Evolutionary conservation across 2,888 invertebrate genomes (phyloP).

Genomic region (Eulithis prunata): DNA sequence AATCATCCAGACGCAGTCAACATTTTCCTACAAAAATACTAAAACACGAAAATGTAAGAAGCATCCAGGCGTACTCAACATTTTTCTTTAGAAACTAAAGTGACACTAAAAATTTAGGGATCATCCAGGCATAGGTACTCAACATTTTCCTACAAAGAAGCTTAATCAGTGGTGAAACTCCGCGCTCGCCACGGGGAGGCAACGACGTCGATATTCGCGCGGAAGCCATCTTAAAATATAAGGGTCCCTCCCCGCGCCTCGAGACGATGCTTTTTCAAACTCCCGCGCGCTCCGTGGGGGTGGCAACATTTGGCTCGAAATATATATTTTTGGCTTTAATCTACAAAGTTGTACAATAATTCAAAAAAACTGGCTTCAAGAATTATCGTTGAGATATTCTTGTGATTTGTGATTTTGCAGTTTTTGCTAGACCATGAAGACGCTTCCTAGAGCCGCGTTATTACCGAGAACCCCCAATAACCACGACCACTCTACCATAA

Average conservation of each 20-base stretch:
- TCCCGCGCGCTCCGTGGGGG: slow-evolving; percentile 47
- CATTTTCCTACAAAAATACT: slow-evolving; percentile 27
- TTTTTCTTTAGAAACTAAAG: no score
- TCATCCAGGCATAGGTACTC: slow-evolving; percentile 15
- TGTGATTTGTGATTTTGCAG: no score
- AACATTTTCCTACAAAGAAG: slow-evolving; percentile 39
- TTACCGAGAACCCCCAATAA: no score
- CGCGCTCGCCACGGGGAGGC: slow-evolving; percentile 51
- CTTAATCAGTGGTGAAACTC: slow-evolving; percentile 62
- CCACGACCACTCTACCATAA: no score
- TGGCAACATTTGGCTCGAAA: slow-evolving; percentile 62
- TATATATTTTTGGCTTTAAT: background rate
- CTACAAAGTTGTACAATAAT: background rate
- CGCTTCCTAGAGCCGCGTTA: no score
- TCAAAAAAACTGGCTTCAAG: no score
- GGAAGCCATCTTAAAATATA: slow-evolving; percentile 84
- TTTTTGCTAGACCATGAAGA: no score
- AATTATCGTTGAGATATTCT: no score
- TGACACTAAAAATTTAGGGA: background rate
- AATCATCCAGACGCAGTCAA: slow-evolving; percentile 22
- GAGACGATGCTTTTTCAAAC: slow-evolving; percentile 81
- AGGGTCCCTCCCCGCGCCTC: slow-evolving; percentile 61
- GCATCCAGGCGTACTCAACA: no score
- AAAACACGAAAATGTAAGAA: no score
- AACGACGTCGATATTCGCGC: slow-evolving; percentile 79